Evolutionary conservation across 53 echinoderm and acorn worm species (phyloP), one percentile per base, ranked within the genome.

Genomic region (Pentamera pediparva): DNA sequence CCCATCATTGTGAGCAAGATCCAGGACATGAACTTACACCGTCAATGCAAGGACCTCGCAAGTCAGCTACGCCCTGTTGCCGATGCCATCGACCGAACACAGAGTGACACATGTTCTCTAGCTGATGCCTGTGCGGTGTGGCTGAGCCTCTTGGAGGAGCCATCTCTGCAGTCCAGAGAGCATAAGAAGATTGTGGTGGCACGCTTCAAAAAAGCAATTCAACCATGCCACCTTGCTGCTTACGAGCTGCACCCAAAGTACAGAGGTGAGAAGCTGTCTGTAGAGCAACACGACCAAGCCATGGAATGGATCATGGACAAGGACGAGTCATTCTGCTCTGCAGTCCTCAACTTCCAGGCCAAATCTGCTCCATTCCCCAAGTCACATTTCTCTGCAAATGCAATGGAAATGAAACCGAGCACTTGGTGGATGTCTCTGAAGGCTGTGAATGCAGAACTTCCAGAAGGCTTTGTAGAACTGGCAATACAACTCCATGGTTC

Each of bases 41-140:
- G 41, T 19, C 47, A 77, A 50, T 47, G 3, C 1, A 21, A 36
- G 32, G 35, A 63, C 37, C 35, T 77, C 10, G 40, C 60, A 13
- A 33, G 49, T 19, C 52, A 77, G 13, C 53, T 77, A 11, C 13
- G 43, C 12, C 78, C 78, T 50, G 27, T 64, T 32, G 52, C 78
- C 18, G 3, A 19, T 43, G 64, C 64, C 30, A 24, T 77, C n/a
- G 54, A 77, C 33, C 18, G 18, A 47, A 39, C 61, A 4, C 64
- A 77, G 64, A 7, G 22, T 17, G 78, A 77, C 47, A 35, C 18
- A 6, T 38, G 47, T 21, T 61, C 78, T 15, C 43, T 64, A 11
- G 78, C 63, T 29, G 64, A 77, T 62, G 64, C 78, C 18, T 77
- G 78, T 77, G 48, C 43, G 17, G 18, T 38, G n/a, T 77, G 78